phyloP scores from a whole-genome alignment of 2,797 vertebrate species.

The Karalla daura region DNA sequence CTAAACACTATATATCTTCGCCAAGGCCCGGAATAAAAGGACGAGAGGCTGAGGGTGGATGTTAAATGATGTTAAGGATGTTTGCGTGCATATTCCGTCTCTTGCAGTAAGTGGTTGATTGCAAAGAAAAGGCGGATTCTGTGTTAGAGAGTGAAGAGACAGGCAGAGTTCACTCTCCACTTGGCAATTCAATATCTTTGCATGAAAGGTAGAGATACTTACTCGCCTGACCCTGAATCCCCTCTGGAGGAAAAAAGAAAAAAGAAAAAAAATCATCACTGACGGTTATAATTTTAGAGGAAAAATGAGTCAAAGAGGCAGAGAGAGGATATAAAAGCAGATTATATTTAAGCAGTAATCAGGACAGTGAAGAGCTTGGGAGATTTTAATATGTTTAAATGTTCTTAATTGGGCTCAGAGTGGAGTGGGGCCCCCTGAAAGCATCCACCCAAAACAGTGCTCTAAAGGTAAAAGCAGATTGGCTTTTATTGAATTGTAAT shows the following conservation, averaged over 20 bases:
- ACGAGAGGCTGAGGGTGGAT: background rate
- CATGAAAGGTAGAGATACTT: constrained; percentile 61
- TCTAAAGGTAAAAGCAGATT: constrained; percentile 83
- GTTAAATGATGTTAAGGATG: constrained; percentile 8
- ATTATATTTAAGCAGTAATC: constrained; percentile 80
- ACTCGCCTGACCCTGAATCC: constrained; percentile 60
- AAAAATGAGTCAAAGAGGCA: constrained; percentile 75
- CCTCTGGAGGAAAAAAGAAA: constrained; percentile 54
- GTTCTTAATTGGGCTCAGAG: constrained; percentile 81
- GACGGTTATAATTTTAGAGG: constrained; percentile 75
- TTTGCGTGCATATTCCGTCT: constrained; percentile 16
- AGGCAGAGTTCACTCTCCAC: constrained; percentile 42
- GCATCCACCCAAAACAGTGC: constrained; percentile 79
- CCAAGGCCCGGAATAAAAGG: constrained; percentile 29
- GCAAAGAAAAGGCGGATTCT: constrained; percentile 30
- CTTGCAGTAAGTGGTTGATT: constrained; percentile 9
- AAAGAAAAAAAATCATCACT: constrained; percentile 56
- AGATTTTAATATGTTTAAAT: constrained; percentile 83
- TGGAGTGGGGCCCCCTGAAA: constrained; percentile 76
- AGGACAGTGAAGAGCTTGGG: constrained; percentile 77
- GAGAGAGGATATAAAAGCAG: constrained; percentile 76
- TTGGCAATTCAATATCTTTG: constrained; percentile 55
- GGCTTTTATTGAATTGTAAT: constrained; percentile 84
- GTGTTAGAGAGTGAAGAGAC: constrained; percentile 31
- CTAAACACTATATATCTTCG: constrained; percentile 55